Conservation (phyloP, 2,888 invertebrate species). For the Pseudococcus viburni region DNA sequence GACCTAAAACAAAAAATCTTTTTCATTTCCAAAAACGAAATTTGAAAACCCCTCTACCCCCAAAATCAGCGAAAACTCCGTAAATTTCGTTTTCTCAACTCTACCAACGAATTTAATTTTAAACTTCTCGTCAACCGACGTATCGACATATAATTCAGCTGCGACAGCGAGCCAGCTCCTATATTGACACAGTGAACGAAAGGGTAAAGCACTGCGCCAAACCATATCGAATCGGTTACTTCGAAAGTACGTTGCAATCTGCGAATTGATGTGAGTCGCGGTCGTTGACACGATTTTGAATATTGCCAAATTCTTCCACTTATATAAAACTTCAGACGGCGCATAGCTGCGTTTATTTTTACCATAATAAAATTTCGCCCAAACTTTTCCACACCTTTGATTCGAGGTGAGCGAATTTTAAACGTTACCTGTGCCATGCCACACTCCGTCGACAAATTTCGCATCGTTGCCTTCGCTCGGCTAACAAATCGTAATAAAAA, state of each 20-base stretch:
- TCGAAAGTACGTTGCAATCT: slow-evolving; percentile 17
- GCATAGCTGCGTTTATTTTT: slow-evolving; percentile 51
- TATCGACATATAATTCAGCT: background rate
- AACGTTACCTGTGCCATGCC: background rate
- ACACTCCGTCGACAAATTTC: background rate
- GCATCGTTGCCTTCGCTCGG: background rate
- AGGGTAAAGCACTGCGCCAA: background rate
- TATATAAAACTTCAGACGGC: slow-evolving; percentile 36
- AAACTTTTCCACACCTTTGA: slow-evolving; percentile 34
- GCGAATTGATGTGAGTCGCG: background rate
- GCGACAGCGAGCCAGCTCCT: background rate
- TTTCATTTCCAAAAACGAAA: too few relatives aligned
- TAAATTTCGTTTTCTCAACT: too few relatives aligned
- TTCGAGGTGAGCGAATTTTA: background rate
- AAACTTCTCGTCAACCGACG: too few relatives aligned
- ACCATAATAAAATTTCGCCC: slow-evolving; percentile 44
- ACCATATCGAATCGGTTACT: background rate
- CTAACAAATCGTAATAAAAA: background rate
- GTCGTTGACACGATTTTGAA: slow-evolving; percentile 43
- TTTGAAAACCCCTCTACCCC: too few relatives aligned
- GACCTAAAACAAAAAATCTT: too few relatives aligned
- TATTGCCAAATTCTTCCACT: slow-evolving; percentile 53
- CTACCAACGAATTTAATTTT: too few relatives aligned
- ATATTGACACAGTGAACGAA: slow-evolving; percentile 1
- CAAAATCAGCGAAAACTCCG: too few relatives aligned